These are phyloP conservation scores for Lepilemur septentrionalis DNA, from an alignment of 2,797 vertebrate genomes.

Conservation along the genomic window DNA sequence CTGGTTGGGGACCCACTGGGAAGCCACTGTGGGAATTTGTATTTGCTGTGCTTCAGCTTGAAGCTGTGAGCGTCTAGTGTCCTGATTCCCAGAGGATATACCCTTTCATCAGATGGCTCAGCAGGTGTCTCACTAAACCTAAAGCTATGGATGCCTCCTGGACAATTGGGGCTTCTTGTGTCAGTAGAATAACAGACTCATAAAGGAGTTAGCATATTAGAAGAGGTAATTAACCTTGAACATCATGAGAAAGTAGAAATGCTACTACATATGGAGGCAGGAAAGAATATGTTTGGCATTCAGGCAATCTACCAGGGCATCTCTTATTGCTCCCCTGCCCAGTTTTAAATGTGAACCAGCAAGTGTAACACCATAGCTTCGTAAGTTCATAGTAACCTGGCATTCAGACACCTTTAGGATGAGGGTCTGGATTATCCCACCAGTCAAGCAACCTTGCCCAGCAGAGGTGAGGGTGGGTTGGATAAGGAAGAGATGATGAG, in stretches of 20 bases:
- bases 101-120: not conserved
- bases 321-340: not conserved
- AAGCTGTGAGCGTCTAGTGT: not conserved
- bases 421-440: not conserved
- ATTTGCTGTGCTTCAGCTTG: not conserved
- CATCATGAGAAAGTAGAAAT: not conserved
- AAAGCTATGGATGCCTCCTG: not conserved
- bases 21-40: not conserved
- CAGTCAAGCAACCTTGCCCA: not conserved
- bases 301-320: not conserved
- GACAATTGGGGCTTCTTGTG: not conserved
- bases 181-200: not conserved
- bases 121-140: not conserved
- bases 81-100: not conserved
- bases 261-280: not conserved
- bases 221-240: not conserved
- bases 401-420: not conserved
- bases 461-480: not conserved
- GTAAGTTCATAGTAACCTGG: not conserved
- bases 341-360: not conserved
- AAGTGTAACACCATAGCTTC: not conserved
- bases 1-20: not conserved
- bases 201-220: not conserved
- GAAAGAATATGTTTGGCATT: not conserved
- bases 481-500: not conserved